These are phyloP conservation scores for Hydropotes inermis DNA, from an alignment of 2,113 vertebrate genomes.

Conservation along the genomic window DNA sequence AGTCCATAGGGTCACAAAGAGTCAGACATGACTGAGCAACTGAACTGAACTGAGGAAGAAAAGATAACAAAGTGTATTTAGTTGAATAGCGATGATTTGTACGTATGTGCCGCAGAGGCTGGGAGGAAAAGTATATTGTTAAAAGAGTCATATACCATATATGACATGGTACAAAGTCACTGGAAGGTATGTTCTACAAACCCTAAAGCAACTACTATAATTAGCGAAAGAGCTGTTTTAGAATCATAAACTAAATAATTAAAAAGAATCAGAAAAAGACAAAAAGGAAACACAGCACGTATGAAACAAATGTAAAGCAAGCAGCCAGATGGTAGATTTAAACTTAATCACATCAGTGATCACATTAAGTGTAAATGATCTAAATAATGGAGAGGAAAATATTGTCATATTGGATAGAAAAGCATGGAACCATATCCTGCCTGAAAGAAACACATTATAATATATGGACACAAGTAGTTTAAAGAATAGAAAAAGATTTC, in stretches of 20 bases:
- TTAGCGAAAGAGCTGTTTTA: not conserved
- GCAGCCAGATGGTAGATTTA: not conserved
- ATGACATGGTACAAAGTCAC: not conserved
- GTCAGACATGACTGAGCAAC: not conserved
- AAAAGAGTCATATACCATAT: not conserved
- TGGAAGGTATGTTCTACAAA: not conserved
- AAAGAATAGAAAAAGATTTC: not conserved
- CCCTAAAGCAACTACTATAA: not conserved
- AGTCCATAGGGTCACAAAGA: fast-evolving
- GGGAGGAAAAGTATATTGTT: not conserved
- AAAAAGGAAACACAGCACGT: not conserved
- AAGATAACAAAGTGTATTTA: not conserved
- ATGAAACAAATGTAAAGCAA: not conserved
- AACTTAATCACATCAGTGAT: not conserved
- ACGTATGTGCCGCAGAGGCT: not conserved
- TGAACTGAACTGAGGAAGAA: not conserved
- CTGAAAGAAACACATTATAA: not conserved
- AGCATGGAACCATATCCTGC: not conserved
- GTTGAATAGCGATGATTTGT: not conserved
- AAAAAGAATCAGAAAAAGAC: not conserved
- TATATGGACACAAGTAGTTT: not conserved
- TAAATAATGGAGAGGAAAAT: not conserved
- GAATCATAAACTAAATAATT: not conserved
- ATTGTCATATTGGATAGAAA: not conserved
- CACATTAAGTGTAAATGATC: not conserved